phyloP scores from a whole-genome alignment of 2,797 vertebrate genomes.

The Catharus ustulatus region DNA sequence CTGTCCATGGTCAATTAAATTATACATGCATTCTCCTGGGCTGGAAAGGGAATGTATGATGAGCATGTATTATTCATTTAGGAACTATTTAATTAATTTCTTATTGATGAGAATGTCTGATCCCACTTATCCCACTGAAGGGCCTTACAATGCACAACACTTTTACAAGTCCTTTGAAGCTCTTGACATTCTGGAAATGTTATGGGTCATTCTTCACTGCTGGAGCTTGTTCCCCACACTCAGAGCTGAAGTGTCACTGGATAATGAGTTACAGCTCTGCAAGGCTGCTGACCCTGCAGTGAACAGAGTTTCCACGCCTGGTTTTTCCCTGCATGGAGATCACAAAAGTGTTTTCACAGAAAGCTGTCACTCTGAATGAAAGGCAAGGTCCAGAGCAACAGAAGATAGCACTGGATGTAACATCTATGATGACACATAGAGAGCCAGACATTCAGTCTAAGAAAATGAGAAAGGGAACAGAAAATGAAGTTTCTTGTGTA shows the following conservation, averaged over 20 bases:
- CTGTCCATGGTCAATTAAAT: constrained; percentile 11
- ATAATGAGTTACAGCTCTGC: not conserved
- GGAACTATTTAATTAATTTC: constrained; percentile 49
- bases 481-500: not conserved
- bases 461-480: not conserved
- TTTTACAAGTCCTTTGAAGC: constrained; percentile 2
- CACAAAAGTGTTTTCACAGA: not conserved
- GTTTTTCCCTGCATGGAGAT: not conserved
- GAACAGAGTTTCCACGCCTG: not conserved
- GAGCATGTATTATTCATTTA: constrained; percentile 49
- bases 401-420: not conserved
- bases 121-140: constrained; percentile 25
- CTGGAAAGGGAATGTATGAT: constrained; percentile 28
- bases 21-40: constrained; percentile 12
- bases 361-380: not conserved
- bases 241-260: not conserved
- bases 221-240: not conserved
- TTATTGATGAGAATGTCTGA: constrained; percentile 51
- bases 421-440: not conserved
- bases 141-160: not conserved
- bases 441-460: not conserved
- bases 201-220: not conserved
- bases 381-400: not conserved
- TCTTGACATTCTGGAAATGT: not conserved
- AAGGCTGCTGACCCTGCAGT: not conserved